Base-by-base conservation (phyloP, 1,140 invertebrate genomes). In the Magallana gigas region DNA sequence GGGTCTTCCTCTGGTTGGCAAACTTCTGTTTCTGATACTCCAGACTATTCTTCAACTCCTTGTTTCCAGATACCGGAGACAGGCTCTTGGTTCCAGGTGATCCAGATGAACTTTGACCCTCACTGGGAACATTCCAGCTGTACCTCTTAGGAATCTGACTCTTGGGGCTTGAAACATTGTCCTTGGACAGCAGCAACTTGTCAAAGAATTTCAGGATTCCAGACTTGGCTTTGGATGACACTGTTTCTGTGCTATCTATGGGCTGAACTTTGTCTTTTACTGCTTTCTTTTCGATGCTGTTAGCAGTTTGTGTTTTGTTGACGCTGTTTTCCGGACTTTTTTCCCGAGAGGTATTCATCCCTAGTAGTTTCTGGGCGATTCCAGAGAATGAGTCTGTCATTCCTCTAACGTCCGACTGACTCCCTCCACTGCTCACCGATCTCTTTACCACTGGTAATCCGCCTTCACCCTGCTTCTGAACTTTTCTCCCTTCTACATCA, bases 121-220 rank as follows among this genome's bases (percentile, higher is more conserved):
- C 57, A 82, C 18, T 57, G 6, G 48, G 48, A 58, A 82, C 48
- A 58, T 82, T 82, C 83, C 83, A 84, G 83, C 83, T 84, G 16
- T 36, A 59, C n/a, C 59, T 36, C 36, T 71, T 71, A 2, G 80
- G 86, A 68, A 83, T 82, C 60, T 87, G 82, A 11, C 80, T 87
- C 18, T 83, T 83, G 6, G 83, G 68, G 11, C 7, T 36, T n/a
- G 59, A 59, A 29, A 71, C 23, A 18, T n/a, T 64, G 8, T 85
- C 84, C n/a, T 64, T 88, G 11, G 57, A 59, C 7, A 36, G 82
- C 23, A 89, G 48, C 29, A 89, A 48, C 59, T 89, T 89, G 57
- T 89, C 88, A 85, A 89, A 89, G 29, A 89, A 81, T 71, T 84
- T 85, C 0, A 89, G 86, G 14, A 89, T 58, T 9, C 88, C 85